Percentiles rank a stretch among this genome's conserved stretches.
Evolutionary conservation across 2,797 vertebrate species (phyloP).

Genomic region (Coregonus ussuriensis): DNA sequence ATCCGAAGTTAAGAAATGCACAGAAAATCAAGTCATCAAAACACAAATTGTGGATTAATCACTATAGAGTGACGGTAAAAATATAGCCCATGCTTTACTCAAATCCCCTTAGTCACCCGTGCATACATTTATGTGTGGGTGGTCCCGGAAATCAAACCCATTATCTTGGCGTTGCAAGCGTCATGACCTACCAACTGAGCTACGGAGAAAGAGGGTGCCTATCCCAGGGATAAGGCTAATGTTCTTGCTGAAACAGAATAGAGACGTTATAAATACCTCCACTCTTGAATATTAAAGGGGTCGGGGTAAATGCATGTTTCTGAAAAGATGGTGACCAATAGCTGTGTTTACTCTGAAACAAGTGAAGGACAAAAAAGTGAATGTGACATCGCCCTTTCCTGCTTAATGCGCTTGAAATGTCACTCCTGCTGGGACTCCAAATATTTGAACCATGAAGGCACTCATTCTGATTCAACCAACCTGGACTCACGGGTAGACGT

Average conservation of each 20-base stretch:
- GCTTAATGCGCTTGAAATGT: slow-evolving; percentile 34
- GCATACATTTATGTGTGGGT: no score
- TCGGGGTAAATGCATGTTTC: no score
- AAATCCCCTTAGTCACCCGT: not conserved
- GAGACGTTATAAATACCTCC: not conserved
- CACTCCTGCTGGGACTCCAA: slow-evolving; percentile 1
- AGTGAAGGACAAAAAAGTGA: slow-evolving; percentile 1
- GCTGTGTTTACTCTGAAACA: not conserved
- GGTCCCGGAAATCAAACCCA: no score
- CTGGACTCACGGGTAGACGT: no score
- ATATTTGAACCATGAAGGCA: not conserved
- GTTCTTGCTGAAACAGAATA: not conserved
- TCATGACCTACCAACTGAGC: not conserved
- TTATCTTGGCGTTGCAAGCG: no score
- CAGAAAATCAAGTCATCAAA: no score
- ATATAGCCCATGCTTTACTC: no score
- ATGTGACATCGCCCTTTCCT: slow-evolving; percentile 42
- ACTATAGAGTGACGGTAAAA: no score
- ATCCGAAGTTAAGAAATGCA: no score
- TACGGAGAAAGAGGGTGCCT: not conserved
- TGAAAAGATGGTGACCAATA: no score
- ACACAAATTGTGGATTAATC: no score
- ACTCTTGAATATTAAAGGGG: not conserved
- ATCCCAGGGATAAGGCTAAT: not conserved
- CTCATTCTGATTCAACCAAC: not conserved